Conservation (phyloP, 2,888 invertebrate species). For the Torymus aiolomorphi region DNA sequence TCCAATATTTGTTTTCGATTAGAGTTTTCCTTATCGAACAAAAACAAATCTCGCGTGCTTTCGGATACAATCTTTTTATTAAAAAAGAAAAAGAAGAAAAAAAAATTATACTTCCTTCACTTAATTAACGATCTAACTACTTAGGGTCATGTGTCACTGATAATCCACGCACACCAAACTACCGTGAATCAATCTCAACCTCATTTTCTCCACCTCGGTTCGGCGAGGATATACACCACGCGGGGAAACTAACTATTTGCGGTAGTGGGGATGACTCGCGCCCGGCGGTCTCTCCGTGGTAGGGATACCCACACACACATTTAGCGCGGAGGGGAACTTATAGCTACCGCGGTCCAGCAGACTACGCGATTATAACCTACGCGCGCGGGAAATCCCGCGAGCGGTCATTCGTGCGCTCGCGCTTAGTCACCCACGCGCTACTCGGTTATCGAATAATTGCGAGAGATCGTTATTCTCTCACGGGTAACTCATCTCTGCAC, state of each 20-base stretch:
- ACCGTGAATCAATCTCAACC: no score
- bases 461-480: constrained; percentile 33
- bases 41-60: no score
- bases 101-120: no score
- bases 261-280: background rate
- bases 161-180: no score
- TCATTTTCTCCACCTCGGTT: no score
- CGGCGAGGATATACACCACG: no score
- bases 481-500: no score
- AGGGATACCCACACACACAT: background rate
- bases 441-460: constrained; percentile 37
- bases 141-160: no score
- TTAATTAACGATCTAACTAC: no score
- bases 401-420: constrained; percentile 8
- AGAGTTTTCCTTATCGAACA: no score
- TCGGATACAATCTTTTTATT: background rate
- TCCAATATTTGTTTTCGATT: no score
- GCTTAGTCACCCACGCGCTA: constrained; percentile 31
- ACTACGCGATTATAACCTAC: background rate
- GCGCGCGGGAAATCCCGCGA: constrained; percentile 42
- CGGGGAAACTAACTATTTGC: no score
- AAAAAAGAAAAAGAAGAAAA: background rate
- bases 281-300: constrained; percentile 9
- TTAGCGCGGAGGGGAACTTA: background rate
- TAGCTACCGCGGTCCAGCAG: constrained; percentile 19